Conservation (phyloP, 2,888 invertebrate species). For the Lumbricus terrestris region DNA sequence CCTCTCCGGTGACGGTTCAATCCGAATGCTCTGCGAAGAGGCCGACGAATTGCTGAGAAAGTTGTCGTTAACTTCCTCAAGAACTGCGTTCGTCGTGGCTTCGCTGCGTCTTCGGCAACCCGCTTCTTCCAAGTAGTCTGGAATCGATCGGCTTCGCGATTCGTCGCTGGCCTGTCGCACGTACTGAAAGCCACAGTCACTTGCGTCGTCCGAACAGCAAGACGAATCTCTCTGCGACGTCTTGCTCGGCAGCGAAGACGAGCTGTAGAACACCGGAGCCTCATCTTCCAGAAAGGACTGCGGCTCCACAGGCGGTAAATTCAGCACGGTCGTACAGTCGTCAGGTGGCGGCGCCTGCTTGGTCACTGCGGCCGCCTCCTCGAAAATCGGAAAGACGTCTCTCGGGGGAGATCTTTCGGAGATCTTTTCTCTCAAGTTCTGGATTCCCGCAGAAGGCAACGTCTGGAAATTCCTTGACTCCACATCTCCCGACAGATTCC, state of each 20-base stretch:
- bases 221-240: not conserved
- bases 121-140: not conserved
- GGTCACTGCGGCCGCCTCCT: not conserved
- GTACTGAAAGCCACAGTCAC: not conserved
- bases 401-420: not conserved
- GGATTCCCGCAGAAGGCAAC: not conserved
- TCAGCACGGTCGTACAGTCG: not conserved
- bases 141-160: not conserved
- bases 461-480: not conserved
- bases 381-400: not conserved
- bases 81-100: not conserved
- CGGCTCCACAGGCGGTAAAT: not conserved
- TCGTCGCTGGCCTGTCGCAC: not conserved
- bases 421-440: not conserved
- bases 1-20: not conserved
- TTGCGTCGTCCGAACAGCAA: not conserved
- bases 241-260: not conserved
- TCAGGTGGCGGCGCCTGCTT: slow-evolving; percentile 9
- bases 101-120: not conserved
- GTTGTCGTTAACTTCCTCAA: not conserved
- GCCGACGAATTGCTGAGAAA: not conserved
- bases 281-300: not conserved
- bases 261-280: not conserved
- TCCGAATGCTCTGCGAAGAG: not conserved
- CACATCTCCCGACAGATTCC: not conserved